phyloP scores from a whole-genome alignment of 2,113 vertebrate genomes.

The Xiphorhynchus elegans region DNA sequence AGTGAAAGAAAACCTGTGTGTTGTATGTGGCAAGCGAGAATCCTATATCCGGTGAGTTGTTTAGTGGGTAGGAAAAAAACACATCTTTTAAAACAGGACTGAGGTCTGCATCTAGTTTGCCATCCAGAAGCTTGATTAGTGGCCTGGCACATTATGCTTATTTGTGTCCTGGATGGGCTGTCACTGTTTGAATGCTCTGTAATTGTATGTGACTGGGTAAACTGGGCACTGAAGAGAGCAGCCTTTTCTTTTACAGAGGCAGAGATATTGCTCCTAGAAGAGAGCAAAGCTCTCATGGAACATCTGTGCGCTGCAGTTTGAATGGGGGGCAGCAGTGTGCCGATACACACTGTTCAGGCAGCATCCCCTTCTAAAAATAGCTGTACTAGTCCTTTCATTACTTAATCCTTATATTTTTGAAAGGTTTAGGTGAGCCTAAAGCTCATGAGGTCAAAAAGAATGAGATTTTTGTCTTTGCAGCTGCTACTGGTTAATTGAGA shows the following conservation, averaged over 20 bases:
- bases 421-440: not conserved
- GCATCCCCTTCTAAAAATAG: not conserved
- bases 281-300: not conserved
- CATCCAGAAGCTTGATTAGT: not conserved
- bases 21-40: constrained; percentile 93
- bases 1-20: constrained; percentile 95
- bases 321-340: not conserved
- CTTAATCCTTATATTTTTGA: not conserved
- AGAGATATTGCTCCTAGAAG: not conserved
- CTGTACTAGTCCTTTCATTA: not conserved
- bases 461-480: not conserved
- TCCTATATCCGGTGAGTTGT: constrained; percentile 92
- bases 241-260: not conserved
- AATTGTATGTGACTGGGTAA: not conserved
- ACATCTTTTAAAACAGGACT: not conserved
- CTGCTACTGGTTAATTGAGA: not conserved
- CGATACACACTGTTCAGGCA: not conserved
- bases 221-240: not conserved
- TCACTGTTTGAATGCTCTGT: not conserved
- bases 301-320: not conserved
- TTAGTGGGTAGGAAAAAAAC: not conserved
- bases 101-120: not conserved
- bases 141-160: not conserved
- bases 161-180: not conserved
- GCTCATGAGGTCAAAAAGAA: not conserved